Evolutionary conservation across 2,888 invertebrate genomes (phyloP), one percentile per base, ranked within the genome.

Genomic region (Chloroclystis v-ata): DNA sequence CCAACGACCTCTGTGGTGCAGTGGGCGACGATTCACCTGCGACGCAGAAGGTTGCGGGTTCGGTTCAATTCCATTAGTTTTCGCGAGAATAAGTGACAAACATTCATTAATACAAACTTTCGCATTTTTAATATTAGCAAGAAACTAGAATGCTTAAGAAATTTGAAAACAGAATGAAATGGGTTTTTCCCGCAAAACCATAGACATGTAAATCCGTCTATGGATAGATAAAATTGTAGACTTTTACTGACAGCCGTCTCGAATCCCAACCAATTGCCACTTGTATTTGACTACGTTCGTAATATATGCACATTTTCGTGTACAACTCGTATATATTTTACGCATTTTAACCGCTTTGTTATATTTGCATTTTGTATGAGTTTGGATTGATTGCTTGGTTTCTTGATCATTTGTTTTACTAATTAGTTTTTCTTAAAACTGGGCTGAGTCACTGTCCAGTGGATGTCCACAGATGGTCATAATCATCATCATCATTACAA

Each of bases 301-400:
- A 52, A 64, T 57, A 52, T 63, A 61, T 60, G 49, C 60, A 47
- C 49, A 30, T 46, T 41, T 58, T 63, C 63, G 62, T 56, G 44
- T 72, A 78, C 77, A n/a, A n/a, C n/a, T n/a, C n/a, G 76, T 63
- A 67, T 81, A 80, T 81, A 78, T 81, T 81, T 72, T 66, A 78
- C 72, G 78, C 61, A 46, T 65, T 52, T 72, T 72, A 63, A 42
- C 51, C 43, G 47, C 63, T 70, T 72, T 61, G 54, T 71, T 57
- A 67, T 56, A 63, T 65, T 52, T 41, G 50, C 50, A 48, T 39
- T 54, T 54, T 43, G 35, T 47, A 45, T 53, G 24, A 1, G n/a
- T 35, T 62, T 29, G 67, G 61, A 78, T 78, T 77, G 75, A 78
- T 78, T 64, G 69, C 40, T 55, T 35, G 47, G 47, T 57, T 14